Base-by-base conservation (phyloP, 2,113 vertebrate species). In the Astur gentilis region DNA sequence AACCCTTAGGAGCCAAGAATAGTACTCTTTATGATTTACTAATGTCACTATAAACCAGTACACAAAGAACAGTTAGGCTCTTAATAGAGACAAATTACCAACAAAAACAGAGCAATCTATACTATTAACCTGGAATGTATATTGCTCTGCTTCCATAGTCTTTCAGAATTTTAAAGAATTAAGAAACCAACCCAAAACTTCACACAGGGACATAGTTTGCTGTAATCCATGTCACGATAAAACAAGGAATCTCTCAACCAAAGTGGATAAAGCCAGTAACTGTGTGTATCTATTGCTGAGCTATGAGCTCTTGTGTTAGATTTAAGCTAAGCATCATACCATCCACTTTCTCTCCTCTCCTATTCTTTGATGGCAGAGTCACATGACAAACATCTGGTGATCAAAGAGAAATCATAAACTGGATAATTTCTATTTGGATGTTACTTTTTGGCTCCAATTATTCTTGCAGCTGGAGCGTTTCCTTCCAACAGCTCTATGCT, bases 301-400 rank as follows among this genome's bases (percentile, higher is more conserved):
- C 75, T 77, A 7, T 21, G n/a, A 90, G 60, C 58, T 54, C 27
- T n/a, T 31, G 62, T 49, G 83, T 26, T 42, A 31, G 44, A 76
- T 64, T 80, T 71, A 50, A 89, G 36, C 16, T 21, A 16, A 84
- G 75, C 45, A 86, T 36, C 72, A 65, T 57, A 52, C 16, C 42
- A 61, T 32, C 42, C 62, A 69, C 79, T 55, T 57, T 65, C 79
- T 92, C 54, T 34, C 66, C 47, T 92, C 79, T 38, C 0, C 0
- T 69, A 8, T 44, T 94, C 88, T 44, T 21, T 5, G 54, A 44
- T 10, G 61, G 38, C 64, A 13, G 65, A 86, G 42, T 45, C 83
- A 95, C 80, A 27, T 21, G 65, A 79, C 72, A 96, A 96, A 96
- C 94, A 96, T 94, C 93, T 95, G 87, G 89, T 87, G 83, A 97